phyloP scores from a whole-genome alignment of 2,888 invertebrate genomes.

The Homarus gammarus region DNA sequence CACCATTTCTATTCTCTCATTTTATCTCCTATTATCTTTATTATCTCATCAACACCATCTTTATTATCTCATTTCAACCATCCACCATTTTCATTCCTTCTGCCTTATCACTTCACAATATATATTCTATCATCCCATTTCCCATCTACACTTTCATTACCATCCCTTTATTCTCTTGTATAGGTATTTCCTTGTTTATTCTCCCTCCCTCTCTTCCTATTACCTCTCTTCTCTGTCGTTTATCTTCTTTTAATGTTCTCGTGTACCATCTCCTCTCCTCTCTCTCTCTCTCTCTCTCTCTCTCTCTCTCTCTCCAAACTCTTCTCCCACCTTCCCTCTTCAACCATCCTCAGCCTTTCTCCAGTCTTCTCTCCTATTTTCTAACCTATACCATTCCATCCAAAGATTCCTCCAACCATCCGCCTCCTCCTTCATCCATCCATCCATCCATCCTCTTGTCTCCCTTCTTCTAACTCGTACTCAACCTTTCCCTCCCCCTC shows the following conservation, averaged over 20 bases:
- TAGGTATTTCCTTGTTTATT: neutral
- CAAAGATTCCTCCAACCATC: neutral
- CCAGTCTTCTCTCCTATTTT: too few relatives aligned
- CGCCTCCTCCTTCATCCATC: neutral
- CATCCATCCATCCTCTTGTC: neutral
- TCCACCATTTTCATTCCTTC: too few relatives aligned
- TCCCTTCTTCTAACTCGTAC: too few relatives aligned
- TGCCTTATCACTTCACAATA: too few relatives aligned
- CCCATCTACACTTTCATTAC: too few relatives aligned
- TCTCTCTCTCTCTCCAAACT: neutral
- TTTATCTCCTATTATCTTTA: too few relatives aligned
- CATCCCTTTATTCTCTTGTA: too few relatives aligned
- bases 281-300: neutral
- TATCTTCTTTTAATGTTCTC: neutral
- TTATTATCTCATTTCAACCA: too few relatives aligned
- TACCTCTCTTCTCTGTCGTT: neutral
- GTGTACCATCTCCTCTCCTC: neutral
- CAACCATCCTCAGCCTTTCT: neutral
- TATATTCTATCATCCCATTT: too few relatives aligned
- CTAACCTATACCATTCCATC: neutral
- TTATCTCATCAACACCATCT: too few relatives aligned
- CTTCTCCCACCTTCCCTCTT: neutral
- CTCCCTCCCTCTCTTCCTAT: neutral
- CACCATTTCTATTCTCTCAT: too few relatives aligned
- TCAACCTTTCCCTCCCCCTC: neutral